Evolutionary conservation across 2,888 invertebrate genomes (phyloP), one percentile per base, ranked within the genome.

Genomic region (Chymomyza procnemis): DNA sequence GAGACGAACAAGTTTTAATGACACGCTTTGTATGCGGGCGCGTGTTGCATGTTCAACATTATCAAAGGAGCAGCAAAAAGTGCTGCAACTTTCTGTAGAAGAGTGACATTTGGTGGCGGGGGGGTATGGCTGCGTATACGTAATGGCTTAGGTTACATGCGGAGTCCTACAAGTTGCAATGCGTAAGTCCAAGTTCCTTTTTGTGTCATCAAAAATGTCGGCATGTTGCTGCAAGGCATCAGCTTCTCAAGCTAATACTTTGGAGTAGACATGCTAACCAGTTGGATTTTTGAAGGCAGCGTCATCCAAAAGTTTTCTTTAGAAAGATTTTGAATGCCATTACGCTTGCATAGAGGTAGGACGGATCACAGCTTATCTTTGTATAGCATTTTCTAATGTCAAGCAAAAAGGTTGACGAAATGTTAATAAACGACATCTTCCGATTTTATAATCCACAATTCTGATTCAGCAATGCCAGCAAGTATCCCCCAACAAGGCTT

Each of bases 21-120:
- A 84, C 76, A 71, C 77, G 82, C 79, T 84, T 79, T 81, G 81
- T 79, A 84, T 81, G 84, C 79, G 84, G 79, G 66, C 76, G 81
- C 74, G 79, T 81, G 69, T 71, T 71, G 79, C 78, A 81, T 84
- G 76, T 73, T 78, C 79, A 82, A 71, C 76, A 84, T 81, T 81
- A 84, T 76, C 79, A 84, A 79, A 76, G 74, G 61, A 69, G 63
- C 63, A 47, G 68, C 59, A 67, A 12, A 12, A 3, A 41, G 12
- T 41, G 34, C 34, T 21, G 54, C 22, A 54, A 19, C 19, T 54
- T 54, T 54, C 19, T 54, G 34, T 41, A 14, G 21, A 19, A 21
- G 52, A 54, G 19, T 54, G 54, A 2, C 6, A 0, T 12, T 12
- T 2, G 3, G 30, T 30, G 30, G 3, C 4, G 3, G 30, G 30